These are phyloP conservation scores for Drosophila ogumai DNA, from an alignment of 1,140 invertebrate genomes.

Conservation along the genomic window DNA sequence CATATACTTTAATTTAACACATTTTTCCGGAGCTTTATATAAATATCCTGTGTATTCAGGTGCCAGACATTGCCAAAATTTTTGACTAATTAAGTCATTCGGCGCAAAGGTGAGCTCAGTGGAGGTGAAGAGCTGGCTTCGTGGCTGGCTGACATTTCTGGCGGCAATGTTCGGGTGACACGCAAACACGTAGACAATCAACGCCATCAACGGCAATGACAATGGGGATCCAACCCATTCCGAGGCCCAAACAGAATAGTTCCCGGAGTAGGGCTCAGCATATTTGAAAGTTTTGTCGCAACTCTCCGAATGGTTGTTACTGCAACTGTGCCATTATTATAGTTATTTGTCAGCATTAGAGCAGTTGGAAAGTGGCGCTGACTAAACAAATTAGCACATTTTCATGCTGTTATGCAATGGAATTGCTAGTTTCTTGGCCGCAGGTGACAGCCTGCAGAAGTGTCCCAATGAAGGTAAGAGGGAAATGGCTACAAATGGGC, in stretches of 20 bases:
- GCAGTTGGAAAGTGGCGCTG: slow-evolving; percentile 48
- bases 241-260: slow-evolving; percentile 22
- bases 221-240: slow-evolving; percentile 29
- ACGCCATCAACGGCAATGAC: slow-evolving; percentile 50
- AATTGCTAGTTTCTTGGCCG: slow-evolving; percentile 26
- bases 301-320: slow-evolving; percentile 33
- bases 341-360: slow-evolving; percentile 66
- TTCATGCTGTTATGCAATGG: slow-evolving; percentile 47
- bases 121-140: slow-evolving; percentile 7
- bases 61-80: slow-evolving; percentile 62
- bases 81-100: slow-evolving; percentile 76
- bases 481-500: slow-evolving; percentile 32
- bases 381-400: slow-evolving; percentile 67
- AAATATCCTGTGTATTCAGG: not conserved
- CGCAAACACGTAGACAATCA: slow-evolving; percentile 80
- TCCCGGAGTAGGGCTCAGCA: slow-evolving; percentile 41
- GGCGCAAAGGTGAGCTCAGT: not conserved
- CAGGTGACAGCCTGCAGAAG: slow-evolving; percentile 34
- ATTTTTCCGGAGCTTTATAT: not conserved
- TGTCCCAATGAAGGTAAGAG: slow-evolving; percentile 37
- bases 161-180: slow-evolving; percentile 63
- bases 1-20: not conserved
- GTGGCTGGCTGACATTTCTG: slow-evolving; percentile 35
- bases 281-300: slow-evolving; percentile 76
- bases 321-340: slow-evolving; percentile 48